Percentiles rank a stretch among this genome's conserved stretches.
These are phyloP conservation scores for Engraulis encrasicolus DNA, from an alignment of 2,113 vertebrate genomes.

Conservation along the genomic window DNA sequence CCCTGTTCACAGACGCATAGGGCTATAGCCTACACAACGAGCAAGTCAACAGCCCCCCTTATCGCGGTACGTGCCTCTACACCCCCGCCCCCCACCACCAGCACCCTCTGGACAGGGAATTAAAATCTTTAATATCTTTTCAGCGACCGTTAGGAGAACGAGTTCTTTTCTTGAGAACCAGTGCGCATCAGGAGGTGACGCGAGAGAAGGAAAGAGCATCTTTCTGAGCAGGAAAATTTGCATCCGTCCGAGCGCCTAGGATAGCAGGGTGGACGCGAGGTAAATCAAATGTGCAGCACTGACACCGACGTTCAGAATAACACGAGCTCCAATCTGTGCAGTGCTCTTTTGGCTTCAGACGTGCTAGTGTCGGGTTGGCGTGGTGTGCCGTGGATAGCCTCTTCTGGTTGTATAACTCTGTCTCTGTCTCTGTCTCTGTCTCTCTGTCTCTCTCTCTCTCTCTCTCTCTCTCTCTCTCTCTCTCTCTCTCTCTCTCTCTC, in stretches of 20 bases:
- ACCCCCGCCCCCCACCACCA: slow-evolving; percentile 55
- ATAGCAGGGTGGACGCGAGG: slow-evolving; percentile 9
- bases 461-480: too few relatives aligned
- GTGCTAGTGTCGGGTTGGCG: slow-evolving; percentile 51
- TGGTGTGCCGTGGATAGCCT: slow-evolving; percentile 57
- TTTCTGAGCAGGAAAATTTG: slow-evolving; percentile 1
- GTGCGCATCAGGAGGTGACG: slow-evolving; percentile 36
- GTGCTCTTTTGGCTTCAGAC: slow-evolving; percentile 27
- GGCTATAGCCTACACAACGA: slow-evolving; percentile 9
- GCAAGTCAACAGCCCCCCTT: slow-evolving; percentile 11
- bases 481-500: too few relatives aligned
- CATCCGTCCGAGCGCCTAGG: neutral
- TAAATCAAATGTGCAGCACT: slow-evolving; percentile 38
- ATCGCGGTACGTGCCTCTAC: slow-evolving; percentile 38
- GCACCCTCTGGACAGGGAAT: slow-evolving; percentile 60
- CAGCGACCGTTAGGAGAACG: slow-evolving; percentile 50
- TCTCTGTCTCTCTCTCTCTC: too few relatives aligned
- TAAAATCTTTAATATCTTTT: slow-evolving; percentile 68
- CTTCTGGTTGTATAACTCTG: slow-evolving; percentile 59
- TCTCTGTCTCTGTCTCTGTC: too few relatives aligned
- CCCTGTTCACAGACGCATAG: slow-evolving; percentile 8
- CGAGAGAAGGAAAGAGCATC: slow-evolving; percentile 42
- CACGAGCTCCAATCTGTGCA: slow-evolving; percentile 40
- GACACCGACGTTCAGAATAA: slow-evolving; percentile 55
- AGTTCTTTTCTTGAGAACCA: neutral